Conservation (phyloP, 2,888 invertebrate genomes). For the Erebia epiphron region DNA sequence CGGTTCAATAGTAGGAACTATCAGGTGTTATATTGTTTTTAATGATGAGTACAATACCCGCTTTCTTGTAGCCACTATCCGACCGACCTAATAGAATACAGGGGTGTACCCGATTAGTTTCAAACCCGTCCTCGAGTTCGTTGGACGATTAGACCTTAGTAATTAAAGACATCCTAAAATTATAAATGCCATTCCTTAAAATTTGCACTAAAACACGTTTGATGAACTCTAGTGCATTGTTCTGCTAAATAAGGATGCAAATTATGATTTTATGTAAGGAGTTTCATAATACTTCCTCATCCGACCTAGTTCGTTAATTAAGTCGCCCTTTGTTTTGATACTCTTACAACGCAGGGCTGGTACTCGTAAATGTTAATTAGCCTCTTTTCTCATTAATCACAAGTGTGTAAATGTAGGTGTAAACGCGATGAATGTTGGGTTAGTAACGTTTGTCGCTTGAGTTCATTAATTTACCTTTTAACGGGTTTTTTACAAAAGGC, state of each 20-base stretch:
- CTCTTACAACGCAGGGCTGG: conserved; percentile 18
- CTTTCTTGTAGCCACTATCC: no score
- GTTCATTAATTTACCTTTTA: conserved; percentile 9
- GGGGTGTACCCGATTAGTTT: no score
- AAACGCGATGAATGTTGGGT: conserved; percentile 25
- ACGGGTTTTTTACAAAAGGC: background rate
- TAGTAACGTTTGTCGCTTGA: conserved; percentile 16
- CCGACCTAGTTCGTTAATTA: conserved; percentile 29
- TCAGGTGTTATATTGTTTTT: no score
- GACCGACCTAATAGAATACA: no score
- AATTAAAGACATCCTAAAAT: no score
- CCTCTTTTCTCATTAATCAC: conserved; percentile 34
- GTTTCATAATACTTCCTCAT: conserved; percentile 8
- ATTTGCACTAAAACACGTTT: background rate
- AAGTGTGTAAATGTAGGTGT: conserved; percentile 28
- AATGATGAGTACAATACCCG: no score
- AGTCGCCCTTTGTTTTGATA: conserved; percentile 29
- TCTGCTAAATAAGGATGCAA: background rate
- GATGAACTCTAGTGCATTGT: background rate
- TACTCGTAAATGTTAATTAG: conserved; percentile 34
- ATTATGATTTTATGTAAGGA: conserved; percentile 10
- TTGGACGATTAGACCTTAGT: no score
- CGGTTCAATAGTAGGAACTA: no score
- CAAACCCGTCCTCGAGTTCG: no score
- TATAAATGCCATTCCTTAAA: no score